Evolutionary conservation across 2,888 invertebrate genomes (phyloP).

Genomic region (Agriopis leucophaearia): DNA sequence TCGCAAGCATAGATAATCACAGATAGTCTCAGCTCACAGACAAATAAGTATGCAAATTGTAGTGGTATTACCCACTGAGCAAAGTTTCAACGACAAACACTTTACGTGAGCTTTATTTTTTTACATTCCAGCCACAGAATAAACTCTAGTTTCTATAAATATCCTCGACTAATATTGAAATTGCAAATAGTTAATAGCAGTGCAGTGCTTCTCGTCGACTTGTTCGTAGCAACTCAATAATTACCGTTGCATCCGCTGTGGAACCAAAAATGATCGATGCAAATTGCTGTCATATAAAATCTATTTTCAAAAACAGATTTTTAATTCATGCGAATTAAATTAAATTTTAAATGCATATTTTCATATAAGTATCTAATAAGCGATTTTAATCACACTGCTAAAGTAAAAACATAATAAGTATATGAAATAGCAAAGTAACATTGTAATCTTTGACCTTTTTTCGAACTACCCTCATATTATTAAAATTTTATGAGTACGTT

Average conservation of each 20-base stretch:
- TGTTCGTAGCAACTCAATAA: slow-evolving; percentile 28
- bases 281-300: slow-evolving; percentile 8
- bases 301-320: not conserved
- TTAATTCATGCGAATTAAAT: too few species aligned
- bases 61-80: slow-evolving; percentile 50
- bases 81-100: slow-evolving; percentile 9
- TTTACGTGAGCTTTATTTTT: not conserved
- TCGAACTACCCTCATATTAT: too few species aligned
- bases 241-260: slow-evolving; percentile 25
- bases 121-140: not conserved
- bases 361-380: not conserved
- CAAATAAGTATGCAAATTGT: slow-evolving; percentile 61
- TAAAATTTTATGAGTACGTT: too few species aligned
- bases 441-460: too few species aligned
- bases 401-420: not conserved
- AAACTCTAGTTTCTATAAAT: slow-evolving; percentile 1
- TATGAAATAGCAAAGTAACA: too few species aligned
- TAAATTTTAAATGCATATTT: not conserved
- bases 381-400: not conserved
- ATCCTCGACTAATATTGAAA: slow-evolving; percentile 7
- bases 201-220: slow-evolving; percentile 11
- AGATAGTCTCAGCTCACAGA: slow-evolving; percentile 42
- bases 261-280: slow-evolving; percentile 2
- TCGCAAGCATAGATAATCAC: slow-evolving; percentile 67
- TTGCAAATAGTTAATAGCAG: slow-evolving; percentile 19